phyloP scores from a whole-genome alignment of 1,140 invertebrate genomes.

The Papilio dardanus region DNA sequence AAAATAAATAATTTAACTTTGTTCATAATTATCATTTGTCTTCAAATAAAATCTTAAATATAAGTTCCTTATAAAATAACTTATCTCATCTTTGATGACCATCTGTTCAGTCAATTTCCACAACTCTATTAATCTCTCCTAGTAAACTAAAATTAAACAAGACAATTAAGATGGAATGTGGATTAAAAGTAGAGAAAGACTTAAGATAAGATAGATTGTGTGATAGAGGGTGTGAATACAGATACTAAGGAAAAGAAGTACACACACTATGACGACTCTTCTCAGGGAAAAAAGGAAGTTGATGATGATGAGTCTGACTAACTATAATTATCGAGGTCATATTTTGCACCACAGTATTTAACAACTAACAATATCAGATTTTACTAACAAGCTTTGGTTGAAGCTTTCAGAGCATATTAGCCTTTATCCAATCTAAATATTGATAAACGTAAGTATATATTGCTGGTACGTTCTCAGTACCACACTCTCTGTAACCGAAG shows the following conservation, averaged over 20 bases:
- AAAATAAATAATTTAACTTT: background rate
- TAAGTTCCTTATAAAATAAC: background rate
- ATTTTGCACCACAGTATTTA: background rate
- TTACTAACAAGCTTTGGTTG: background rate
- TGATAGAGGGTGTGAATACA: too few species aligned
- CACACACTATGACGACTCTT: too few species aligned
- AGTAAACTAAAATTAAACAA: background rate
- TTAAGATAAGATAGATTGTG: too few species aligned
- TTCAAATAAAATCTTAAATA: background rate
- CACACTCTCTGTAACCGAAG: slow-evolving; percentile 82
- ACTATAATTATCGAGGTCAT: background rate
- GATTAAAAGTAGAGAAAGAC: too few species aligned
- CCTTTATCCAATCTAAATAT: slow-evolving; percentile 78
- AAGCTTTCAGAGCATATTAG: slow-evolving; percentile 19
- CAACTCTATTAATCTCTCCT: background rate
- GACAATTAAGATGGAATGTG: too few species aligned
- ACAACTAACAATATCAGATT: background rate
- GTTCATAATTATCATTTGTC: background rate
- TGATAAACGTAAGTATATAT: slow-evolving; percentile 82
- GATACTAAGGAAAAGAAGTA: too few species aligned
- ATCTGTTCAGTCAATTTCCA: background rate
- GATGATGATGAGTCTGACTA: background rate
- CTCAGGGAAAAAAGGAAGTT: too few species aligned
- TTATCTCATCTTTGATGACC: background rate
- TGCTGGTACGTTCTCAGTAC: slow-evolving; percentile 77